Evolutionary conservation across 2,113 vertebrate species (phyloP).

Genomic region (Cisticola juncidis): DNA sequence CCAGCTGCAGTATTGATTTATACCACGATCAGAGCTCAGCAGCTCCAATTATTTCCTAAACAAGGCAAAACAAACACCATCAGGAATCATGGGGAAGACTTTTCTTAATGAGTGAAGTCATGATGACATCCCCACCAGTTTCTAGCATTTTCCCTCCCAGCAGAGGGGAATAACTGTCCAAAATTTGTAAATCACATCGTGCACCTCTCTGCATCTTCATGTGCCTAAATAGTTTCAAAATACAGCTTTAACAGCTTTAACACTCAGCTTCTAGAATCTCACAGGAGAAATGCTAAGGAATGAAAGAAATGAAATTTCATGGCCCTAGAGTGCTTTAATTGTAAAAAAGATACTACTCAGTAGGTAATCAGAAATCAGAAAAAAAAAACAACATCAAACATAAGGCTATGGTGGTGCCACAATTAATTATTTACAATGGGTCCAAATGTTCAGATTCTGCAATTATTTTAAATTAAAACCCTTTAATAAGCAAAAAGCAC

Average conservation of each 20-base stretch:
- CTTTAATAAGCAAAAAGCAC: not conserved
- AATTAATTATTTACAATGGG: not conserved
- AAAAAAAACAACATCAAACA: not conserved
- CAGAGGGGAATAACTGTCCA: not conserved
- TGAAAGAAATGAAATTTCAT: not conserved
- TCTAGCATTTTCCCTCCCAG: not conserved
- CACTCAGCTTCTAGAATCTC: not conserved
- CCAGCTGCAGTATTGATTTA: not conserved
- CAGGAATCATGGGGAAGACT: not conserved
- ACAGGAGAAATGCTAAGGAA: not conserved
- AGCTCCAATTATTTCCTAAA: slow-evolving; percentile 5
- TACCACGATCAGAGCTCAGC: not conserved
- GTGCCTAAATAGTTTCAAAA: not conserved
- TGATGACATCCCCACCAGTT: not conserved
- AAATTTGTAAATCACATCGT: not conserved
- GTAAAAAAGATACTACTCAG: not conserved
- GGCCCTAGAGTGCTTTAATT: not conserved
- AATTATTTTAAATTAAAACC: not conserved
- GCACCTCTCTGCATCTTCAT: not conserved
- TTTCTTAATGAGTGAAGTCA: not conserved
- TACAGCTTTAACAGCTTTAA: not conserved
- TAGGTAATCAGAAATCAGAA: not conserved
- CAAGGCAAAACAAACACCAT: not conserved
- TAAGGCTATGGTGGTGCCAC: not conserved
- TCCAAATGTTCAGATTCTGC: not conserved